A percentile compares a stretch with the other conserved stretches of the same genome.
phyloP scores from a whole-genome alignment of 2,888 invertebrate species.

The Agonopterix alstromeriana region DNA sequence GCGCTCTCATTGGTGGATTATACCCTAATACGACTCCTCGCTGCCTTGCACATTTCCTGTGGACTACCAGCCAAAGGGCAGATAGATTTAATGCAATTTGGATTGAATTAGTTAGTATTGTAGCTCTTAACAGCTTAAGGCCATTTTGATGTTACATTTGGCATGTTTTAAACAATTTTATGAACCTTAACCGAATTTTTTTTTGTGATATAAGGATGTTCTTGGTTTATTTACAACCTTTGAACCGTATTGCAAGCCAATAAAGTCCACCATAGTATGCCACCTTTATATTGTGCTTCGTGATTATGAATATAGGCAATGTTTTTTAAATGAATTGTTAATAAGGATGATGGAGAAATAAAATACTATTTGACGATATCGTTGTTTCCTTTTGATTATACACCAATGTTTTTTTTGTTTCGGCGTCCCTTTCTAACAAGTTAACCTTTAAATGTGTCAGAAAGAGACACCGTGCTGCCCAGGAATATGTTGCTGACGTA shows the following conservation, averaged over 20 bases:
- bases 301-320: conserved; percentile 25
- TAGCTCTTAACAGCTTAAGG: neutral
- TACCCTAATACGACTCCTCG: too few species aligned
- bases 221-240: neutral
- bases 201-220: neutral
- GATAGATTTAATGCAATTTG: too few species aligned
- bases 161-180: neutral
- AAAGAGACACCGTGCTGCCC: too few species aligned
- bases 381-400: neutral
- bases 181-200: too few species aligned
- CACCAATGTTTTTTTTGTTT: too few species aligned
- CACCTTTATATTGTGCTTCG: conserved; percentile 17
- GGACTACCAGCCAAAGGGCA: too few species aligned
- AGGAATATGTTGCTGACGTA: too few species aligned
- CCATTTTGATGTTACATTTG: neutral
- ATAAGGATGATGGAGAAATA: conserved; percentile 27
- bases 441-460: too few species aligned
- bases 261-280: neutral
- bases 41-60: too few species aligned
- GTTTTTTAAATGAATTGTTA: conserved; percentile 38
- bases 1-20: too few species aligned
- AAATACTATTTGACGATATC: conserved; percentile 5
- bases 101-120: too few species aligned
- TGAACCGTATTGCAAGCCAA: neutral
- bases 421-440: too few species aligned